phyloP scores from a whole-genome alignment of 2,888 invertebrate species.

The Synergus itoensis region DNA sequence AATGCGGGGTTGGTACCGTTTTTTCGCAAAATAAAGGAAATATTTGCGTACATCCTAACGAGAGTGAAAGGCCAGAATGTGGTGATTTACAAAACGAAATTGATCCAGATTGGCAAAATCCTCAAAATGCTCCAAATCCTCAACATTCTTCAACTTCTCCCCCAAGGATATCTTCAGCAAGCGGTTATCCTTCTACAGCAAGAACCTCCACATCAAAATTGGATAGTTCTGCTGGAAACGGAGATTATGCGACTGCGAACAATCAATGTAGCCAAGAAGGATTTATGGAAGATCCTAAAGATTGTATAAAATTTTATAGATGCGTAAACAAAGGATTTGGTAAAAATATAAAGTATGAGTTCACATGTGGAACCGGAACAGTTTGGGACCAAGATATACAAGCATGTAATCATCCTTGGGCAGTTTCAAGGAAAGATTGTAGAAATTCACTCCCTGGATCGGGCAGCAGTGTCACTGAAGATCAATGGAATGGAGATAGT shows the following conservation, averaged over 20 bases:
- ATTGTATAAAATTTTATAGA: slow-evolving; percentile 77
- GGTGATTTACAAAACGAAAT: slow-evolving; percentile 80
- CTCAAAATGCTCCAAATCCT: not conserved
- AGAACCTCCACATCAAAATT: no score
- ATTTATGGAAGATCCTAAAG: slow-evolving; percentile 76
- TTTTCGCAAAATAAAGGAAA: slow-evolving; percentile 80
- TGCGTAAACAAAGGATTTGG: slow-evolving; percentile 74
- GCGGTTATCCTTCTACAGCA: not conserved
- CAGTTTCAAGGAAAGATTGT: slow-evolving; percentile 65
- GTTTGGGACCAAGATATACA: slow-evolving; percentile 81
- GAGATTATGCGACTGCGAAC: not conserved
- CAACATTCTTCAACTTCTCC: not conserved
- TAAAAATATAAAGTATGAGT: slow-evolving; percentile 78
- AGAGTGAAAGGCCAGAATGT: slow-evolving; percentile 85
- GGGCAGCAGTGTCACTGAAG: not conserved
- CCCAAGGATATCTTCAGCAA: not conserved
- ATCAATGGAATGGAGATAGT: slow-evolving; percentile 40
- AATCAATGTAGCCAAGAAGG: slow-evolving; percentile 65
- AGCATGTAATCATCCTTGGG: slow-evolving; percentile 80
- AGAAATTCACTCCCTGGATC: slow-evolving; percentile 4
- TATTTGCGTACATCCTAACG: slow-evolving; percentile 85
- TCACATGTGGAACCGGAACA: slow-evolving; percentile 80
- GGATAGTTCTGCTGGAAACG: not conserved
- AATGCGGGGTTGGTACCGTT: slow-evolving; percentile 87
- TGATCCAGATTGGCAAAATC: slow-evolving; percentile 63